phyloP scores from a whole-genome alignment of 2,113 vertebrate genomes.

The Rhombomys opimus region DNA sequence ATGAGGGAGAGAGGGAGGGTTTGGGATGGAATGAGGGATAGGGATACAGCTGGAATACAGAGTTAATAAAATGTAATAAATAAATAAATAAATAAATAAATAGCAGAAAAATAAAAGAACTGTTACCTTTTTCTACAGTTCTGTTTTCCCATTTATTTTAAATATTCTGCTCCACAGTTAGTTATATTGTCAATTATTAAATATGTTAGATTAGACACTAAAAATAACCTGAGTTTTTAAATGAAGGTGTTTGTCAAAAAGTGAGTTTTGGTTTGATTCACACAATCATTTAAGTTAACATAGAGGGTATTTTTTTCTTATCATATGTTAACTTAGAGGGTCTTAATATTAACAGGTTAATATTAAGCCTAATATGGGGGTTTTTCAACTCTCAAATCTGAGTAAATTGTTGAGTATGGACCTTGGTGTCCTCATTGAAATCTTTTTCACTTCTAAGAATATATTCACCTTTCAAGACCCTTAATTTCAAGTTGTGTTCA shows the following conservation, averaged over 20 bases:
- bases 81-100: too few relatives aligned
- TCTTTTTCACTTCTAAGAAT: neutral
- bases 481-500: neutral
- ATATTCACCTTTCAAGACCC: rapidly evolving
- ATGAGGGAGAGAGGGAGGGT: too few relatives aligned
- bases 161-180: neutral
- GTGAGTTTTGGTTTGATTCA: neutral
- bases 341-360: neutral
- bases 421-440: neutral
- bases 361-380: neutral
- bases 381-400: neutral
- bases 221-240: neutral
- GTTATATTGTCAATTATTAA: neutral
- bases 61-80: too few relatives aligned
- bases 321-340: neutral
- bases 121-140: neutral
- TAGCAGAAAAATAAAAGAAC: neutral
- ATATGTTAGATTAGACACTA: neutral
- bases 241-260: neutral
- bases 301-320: neutral
- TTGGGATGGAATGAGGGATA: too few relatives aligned
- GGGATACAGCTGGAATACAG: too few relatives aligned
- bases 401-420: neutral
- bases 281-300: neutral
- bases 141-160: neutral